Conservation (phyloP, 2,888 invertebrate genomes). For the Ophion slaviceki region DNA sequence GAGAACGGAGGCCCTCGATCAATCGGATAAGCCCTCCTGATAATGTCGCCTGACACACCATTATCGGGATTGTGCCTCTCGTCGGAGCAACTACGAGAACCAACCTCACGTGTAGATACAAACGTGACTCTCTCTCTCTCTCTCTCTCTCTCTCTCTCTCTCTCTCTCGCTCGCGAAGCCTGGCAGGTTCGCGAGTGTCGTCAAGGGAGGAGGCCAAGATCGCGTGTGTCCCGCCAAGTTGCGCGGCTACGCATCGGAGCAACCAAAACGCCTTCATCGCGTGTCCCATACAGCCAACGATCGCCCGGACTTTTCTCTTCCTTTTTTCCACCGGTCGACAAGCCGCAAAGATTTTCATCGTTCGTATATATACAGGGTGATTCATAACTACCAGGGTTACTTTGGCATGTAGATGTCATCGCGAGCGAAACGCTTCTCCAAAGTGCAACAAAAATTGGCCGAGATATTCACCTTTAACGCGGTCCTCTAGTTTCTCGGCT, state of each 20-base stretch:
- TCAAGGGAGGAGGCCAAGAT: slow-evolving; percentile 30
- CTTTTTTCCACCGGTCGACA: not conserved
- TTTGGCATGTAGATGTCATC: no score
- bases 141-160: no score
- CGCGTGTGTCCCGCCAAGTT: slow-evolving; percentile 54
- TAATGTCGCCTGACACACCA: slow-evolving; percentile 65
- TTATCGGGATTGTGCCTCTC: slow-evolving; percentile 65
- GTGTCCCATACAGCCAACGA: slow-evolving; percentile 46
- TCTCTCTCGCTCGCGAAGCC: not conserved
- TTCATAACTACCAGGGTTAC: no score
- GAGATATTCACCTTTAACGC: no score
- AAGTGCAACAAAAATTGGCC: no score
- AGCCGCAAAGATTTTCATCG: slow-evolving; percentile 45
- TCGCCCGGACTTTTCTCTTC: slow-evolving; percentile 33
- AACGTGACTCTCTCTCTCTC: slow-evolving; percentile 4
- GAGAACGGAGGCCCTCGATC: slow-evolving; percentile 60
- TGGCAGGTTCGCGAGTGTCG: slow-evolving; percentile 27
- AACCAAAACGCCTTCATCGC: slow-evolving; percentile 50
- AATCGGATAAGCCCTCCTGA: slow-evolving; percentile 64
- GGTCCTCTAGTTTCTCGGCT: no score
- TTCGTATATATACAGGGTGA: not conserved
- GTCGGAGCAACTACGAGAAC: slow-evolving; percentile 35
- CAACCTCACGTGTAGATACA: slow-evolving; percentile 14
- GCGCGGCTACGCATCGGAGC: slow-evolving; percentile 44
- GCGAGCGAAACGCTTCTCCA: no score